Base-by-base conservation (phyloP, 2,888 invertebrate species). In the Nasonovia ribisnigri region DNA sequence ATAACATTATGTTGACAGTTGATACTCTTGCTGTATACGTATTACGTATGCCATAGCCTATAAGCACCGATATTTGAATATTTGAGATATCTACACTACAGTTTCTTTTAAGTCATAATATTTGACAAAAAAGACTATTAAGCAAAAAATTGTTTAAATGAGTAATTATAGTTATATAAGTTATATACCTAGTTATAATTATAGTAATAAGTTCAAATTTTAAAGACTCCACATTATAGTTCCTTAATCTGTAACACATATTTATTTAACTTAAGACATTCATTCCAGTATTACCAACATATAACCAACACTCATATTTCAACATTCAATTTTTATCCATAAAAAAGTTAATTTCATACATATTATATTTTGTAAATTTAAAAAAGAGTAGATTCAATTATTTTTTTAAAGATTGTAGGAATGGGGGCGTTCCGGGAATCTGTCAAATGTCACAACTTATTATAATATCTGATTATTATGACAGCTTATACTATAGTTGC, bases 401-500 rank as follows among this genome's bases (percentile, higher is more conserved):
- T 46, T 86, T 57, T 88, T 91, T 91, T 51, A 20, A 67, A 88
- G 67, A 10, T 51, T n/a, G 43, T 86, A 24, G 13, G 54, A n/a
- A 46, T 54, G 13, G 48, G 42, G 93, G 93, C 90, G 93, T 90
- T 84, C 46, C 90, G 42, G 24, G 57, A 60, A 86, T 93, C 93
- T 93, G 93, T 90, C 84, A 89, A 84, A 90, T 86, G 42, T 90
- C 93, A 90, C 36, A 88, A n/a, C n/a, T 10, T 46, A 77, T 43
- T n/a, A 36, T 43, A 88, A 92, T 88, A 77, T 88, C 77, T 36
- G 46, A n/a, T 91, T 54, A 91, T 91, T 43, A 43, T 60, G 43
- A 48, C 48, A 90, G 90, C n/a, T 51, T 29, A 48, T 54, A 54
- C 36, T 46, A 60, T 84, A 48, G 54, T 16, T 54, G 6, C 54